Evolutionary conservation across 2,797 vertebrate species (phyloP).

Genomic region (Sebastes alutus): DNA sequence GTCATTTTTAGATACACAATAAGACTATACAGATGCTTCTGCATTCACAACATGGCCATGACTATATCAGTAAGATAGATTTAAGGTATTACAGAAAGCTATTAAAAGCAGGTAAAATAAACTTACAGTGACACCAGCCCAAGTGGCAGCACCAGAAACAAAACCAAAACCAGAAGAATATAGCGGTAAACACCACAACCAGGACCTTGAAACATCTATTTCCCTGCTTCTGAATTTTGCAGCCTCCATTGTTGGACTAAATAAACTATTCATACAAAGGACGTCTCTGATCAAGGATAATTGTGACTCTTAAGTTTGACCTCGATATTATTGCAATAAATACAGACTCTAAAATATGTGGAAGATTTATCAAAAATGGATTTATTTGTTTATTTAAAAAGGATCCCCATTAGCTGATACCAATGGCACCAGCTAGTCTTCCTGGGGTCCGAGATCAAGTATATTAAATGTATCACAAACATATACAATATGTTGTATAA

Average conservation of each 20-base stretch:
- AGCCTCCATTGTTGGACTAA: conserved; percentile 15
- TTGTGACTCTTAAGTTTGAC: background rate
- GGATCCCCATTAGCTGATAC: no score
- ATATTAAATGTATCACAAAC: no score
- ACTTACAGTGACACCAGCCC: conserved; percentile 99
- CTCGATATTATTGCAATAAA: background rate
- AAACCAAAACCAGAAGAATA: background rate
- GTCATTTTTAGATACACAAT: background rate
- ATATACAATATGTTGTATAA: no score
- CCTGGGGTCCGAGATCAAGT: no score
- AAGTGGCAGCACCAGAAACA: conserved; percentile 95
- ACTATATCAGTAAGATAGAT: background rate
- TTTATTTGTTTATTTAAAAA: no score
- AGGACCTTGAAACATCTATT: background rate
- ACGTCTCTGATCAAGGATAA: background rate
- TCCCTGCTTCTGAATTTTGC: conserved; percentile 5
- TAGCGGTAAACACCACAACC: background rate
- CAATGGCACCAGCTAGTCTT: no score
- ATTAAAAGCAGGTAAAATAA: conserved; percentile 10
- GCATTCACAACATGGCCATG: background rate
- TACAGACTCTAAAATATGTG: background rate
- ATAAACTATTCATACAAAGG: conserved; percentile 35
- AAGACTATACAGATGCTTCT: background rate
- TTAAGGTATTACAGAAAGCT: background rate
- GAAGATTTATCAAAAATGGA: background rate